These are phyloP conservation scores for Lonchura striata DNA, from an alignment of 2,113 vertebrate species.

Conservation along the genomic window DNA sequence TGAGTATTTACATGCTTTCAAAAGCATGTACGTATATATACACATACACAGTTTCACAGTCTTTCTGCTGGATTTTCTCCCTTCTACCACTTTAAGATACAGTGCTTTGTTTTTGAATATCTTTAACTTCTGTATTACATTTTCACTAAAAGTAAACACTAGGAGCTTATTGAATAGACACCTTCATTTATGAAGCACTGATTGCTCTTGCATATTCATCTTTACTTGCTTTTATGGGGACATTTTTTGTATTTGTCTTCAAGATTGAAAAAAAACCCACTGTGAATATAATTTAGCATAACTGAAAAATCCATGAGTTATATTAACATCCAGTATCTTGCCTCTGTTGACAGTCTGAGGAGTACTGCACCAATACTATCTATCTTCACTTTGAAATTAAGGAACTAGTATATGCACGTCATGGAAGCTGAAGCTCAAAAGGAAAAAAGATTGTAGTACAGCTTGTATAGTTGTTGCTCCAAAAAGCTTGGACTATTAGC, in stretches of 20 bases:
- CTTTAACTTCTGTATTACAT: not conserved
- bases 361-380: not conserved
- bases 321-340: not conserved
- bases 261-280: slow-evolving; percentile 29
- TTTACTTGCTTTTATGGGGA: slow-evolving; percentile 5
- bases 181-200: slow-evolving; percentile 6
- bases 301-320: not conserved
- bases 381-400: not conserved
- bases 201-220: slow-evolving; percentile 39
- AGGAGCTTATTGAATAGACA: not conserved
- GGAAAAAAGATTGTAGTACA: not conserved
- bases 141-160: slow-evolving; percentile 31
- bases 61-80: not conserved
- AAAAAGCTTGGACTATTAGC: not conserved
- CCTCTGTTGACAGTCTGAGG: not conserved
- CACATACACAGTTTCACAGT: not conserved
- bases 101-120: not conserved
- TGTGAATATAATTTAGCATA: not conserved
- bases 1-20: not conserved
- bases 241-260: slow-evolving; percentile 26
- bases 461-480: not conserved
- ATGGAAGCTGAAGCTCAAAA: not conserved
- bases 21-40: too few relatives aligned
- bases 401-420: not conserved
- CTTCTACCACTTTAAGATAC: not conserved